Percentiles rank a stretch among this genome's conserved stretches.
Conservation (phyloP, 1,140 invertebrate genomes). For the Drosophila ananassae region DNA sequence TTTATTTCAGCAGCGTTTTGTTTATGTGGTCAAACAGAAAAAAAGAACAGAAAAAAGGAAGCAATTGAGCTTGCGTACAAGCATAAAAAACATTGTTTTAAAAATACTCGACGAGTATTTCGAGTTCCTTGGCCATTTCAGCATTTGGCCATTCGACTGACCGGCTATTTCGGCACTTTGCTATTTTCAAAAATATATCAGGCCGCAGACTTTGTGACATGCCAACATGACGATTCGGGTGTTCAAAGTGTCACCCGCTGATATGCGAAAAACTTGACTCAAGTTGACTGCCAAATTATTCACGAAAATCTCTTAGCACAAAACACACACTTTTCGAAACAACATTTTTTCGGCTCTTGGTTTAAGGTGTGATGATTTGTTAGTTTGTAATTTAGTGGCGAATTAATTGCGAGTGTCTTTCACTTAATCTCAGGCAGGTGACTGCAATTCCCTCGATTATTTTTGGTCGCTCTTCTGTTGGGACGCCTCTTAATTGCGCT, state of each 20-base stretch:
- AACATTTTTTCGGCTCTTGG: background rate
- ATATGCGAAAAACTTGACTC: constrained; percentile 74
- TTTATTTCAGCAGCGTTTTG: constrained; percentile 56
- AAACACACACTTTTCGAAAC: constrained; percentile 4
- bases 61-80: constrained; percentile 52
- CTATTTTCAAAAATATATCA: constrained; percentile 59
- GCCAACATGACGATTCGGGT: constrained; percentile 74
- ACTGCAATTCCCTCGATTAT: constrained; percentile 35
- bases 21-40: constrained; percentile 51
- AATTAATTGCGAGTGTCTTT: constrained; percentile 57
- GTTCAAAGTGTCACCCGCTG: constrained; percentile 77
- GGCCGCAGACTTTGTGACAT: constrained; percentile 65
- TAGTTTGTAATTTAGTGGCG: constrained; percentile 42
- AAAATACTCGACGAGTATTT: constrained; percentile 58
- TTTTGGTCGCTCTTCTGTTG: constrained; percentile 10
- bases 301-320: constrained; percentile 22
- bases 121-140: constrained; percentile 23
- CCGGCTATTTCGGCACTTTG: constrained; percentile 44
- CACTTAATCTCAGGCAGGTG: constrained; percentile 70
- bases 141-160: constrained; percentile 7
- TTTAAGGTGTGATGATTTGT: constrained; percentile 15
- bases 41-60: constrained; percentile 42
- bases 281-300: constrained; percentile 67
- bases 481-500: constrained; percentile 71
- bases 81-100: constrained; percentile 76